Evolutionary conservation across 2,113 vertebrate species (phyloP), one percentile per base, ranked within the genome.

Genomic region (Leptodactylus fuscus): DNA sequence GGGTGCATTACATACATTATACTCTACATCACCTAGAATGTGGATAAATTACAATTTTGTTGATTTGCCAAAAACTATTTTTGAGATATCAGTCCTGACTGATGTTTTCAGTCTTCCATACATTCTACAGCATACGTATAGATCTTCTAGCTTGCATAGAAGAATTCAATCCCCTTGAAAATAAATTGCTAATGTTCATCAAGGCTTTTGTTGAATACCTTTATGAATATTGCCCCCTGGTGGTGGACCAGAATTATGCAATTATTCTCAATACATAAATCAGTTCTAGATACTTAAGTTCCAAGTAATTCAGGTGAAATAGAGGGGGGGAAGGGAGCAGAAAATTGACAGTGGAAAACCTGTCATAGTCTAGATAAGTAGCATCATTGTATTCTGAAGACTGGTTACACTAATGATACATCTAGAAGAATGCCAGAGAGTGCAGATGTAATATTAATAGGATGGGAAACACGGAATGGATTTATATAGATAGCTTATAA

Each of bases 201-300:
- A n/a, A 6, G 27, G 49, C 46, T 18, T 12, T 55, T 24, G 34
- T 16, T 24, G 53, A 24, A 71, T 69, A 67, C 18, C 69, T 44
- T 73, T 65, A 29, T 65, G 55, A 84, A 60, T 44, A 67, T 34
- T 84, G 82, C 71, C 82, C 82, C 46, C 82, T 84, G 73, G 82
- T 84, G 82, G 82, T 67, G 5, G 29, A 44, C 32, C 34, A 20
- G 10, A 20, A 48, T 1, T 34, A 32, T 32, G 48, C 27, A 22
- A 41, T 1, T 15, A 29, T 44, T 81, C 38, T 10, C 27, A 38
- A 22, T 58, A 58, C 11, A 49, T 49, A 44, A 48, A 55, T 46
- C 36, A 27, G n/a, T 62, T 16, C 55, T 44, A 44, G 22, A 81
- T 15, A 80, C 11, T 41, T 60, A 60, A 15, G n/a, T 60, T 41